Conservation (phyloP, 2,888 invertebrate genomes). For the Tolmerus cingulatus region DNA sequence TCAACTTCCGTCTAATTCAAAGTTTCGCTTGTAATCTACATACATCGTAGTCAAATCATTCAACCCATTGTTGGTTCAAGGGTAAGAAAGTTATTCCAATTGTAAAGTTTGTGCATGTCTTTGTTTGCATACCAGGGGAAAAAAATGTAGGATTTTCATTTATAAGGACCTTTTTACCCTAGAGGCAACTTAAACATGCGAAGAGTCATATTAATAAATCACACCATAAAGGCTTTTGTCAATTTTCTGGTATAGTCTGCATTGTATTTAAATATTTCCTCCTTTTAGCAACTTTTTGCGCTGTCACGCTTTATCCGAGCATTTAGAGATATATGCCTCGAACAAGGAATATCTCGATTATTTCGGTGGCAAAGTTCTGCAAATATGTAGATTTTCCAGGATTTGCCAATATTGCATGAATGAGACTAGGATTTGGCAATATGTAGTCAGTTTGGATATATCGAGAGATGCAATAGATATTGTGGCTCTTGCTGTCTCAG, state of each 20-base stretch:
- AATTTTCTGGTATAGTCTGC: neutral
- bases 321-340: neutral
- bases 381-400: neutral
- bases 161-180: neutral
- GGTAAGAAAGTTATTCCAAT: neutral
- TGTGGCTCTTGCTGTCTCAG: neutral
- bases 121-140: neutral
- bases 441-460: neutral
- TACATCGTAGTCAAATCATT: neutral
- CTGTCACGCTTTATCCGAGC: neutral
- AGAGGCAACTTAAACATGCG: neutral
- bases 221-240: neutral
- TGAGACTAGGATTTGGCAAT: neutral
- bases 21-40: neutral
- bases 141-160: neutral
- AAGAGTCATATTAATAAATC: constrained; percentile 9
- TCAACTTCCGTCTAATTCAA: neutral
- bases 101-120: neutral
- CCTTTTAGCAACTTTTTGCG: neutral
- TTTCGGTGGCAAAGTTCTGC: neutral
- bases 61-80: neutral
- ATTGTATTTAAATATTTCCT: neutral
- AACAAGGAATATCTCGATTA: neutral
- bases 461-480: neutral
- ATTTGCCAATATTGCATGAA: neutral